phyloP scores from a whole-genome alignment of 2,888 invertebrate species.

The Amphiduros pacificus region DNA sequence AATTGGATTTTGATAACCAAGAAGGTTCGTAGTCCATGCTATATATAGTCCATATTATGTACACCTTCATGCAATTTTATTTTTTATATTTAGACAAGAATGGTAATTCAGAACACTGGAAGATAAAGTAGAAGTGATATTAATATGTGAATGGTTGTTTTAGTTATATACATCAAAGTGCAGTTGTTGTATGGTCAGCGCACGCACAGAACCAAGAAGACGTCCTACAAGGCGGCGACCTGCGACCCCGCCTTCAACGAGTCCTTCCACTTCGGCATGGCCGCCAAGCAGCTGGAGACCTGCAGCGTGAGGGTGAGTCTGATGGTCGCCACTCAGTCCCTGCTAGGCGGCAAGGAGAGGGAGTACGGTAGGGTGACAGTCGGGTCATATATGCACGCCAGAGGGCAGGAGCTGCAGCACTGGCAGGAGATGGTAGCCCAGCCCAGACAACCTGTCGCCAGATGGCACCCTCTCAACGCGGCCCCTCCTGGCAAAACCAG shows the following conservation, averaged over 20 bases:
- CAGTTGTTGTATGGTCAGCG: not conserved
- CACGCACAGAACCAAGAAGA: not conserved
- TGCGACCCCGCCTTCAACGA: not conserved
- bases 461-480: slow-evolving; percentile 1
- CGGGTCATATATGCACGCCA: not conserved
- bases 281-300: not conserved
- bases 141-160: not conserved
- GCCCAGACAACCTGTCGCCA: not conserved
- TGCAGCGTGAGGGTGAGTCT: not conserved
- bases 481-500: too few relatives aligned
- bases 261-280: not conserved
- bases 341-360: not conserved
- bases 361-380: not conserved
- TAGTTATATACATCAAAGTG: not conserved
- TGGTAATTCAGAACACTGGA: too few relatives aligned
- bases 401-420: not conserved
- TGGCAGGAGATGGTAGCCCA: slow-evolving; percentile 1
- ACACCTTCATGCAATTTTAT: too few relatives aligned
- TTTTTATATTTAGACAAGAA: too few relatives aligned
- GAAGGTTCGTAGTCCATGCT: too few relatives aligned
- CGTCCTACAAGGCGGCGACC: not conserved
- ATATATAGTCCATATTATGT: too few relatives aligned
- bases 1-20: not conserved
- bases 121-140: too few relatives aligned
- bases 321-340: not conserved